Base-by-base conservation (phyloP, 2,797 vertebrate genomes). In the Ptychobarbus kaznakovi region DNA sequence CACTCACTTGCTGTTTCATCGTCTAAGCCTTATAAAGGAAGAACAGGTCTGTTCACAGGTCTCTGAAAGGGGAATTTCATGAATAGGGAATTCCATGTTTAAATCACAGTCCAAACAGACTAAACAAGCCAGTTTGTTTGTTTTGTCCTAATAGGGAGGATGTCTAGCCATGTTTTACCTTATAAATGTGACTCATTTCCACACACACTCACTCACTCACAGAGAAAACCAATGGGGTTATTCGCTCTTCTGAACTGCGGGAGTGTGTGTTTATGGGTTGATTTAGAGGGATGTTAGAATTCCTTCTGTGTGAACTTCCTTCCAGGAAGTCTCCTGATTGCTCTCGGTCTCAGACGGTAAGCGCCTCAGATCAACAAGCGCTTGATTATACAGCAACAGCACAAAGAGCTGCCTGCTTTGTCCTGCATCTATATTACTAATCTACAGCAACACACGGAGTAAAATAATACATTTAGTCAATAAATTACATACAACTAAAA, bases 191-290 rank as follows among this genome's bases (percentile, higher is more conserved):
- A 70, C 56, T 82, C 51, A 76, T 87, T 84, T 87, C 63, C 58
- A 38, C 75, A 51, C 40, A 81, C 38, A 40, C 38, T 6, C 38
- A 40, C 38, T 65, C 6, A 68, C 16, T 13, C 7, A 83, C 9
- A 77, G 65, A 68, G 76, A 56, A 82, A 75, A 81, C 8, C 77
- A 73, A 42, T 68, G 40, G 80, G 66, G 72, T 76, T 82, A 65
- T 63, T 86, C 46, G 13, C 63, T 68, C 35, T 32, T 12, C 70
- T 85, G 63, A 83, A 80, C 73, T 28, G 75, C 70, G 65, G 81
- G 86, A 87, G 87, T 78, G 73, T 81, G 82, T 84, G 49, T 74
- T 44, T 82, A 28, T 84, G 65, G 83, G 85, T 51, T 72, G 75
- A 80, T n/a, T 86, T 73, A 87, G 53, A 79, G 70, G 80, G 56